Evolutionary conservation across 1,140 invertebrate genomes (phyloP), one percentile per base, ranked within the genome.

Genomic region (Nymphalis io): DNA sequence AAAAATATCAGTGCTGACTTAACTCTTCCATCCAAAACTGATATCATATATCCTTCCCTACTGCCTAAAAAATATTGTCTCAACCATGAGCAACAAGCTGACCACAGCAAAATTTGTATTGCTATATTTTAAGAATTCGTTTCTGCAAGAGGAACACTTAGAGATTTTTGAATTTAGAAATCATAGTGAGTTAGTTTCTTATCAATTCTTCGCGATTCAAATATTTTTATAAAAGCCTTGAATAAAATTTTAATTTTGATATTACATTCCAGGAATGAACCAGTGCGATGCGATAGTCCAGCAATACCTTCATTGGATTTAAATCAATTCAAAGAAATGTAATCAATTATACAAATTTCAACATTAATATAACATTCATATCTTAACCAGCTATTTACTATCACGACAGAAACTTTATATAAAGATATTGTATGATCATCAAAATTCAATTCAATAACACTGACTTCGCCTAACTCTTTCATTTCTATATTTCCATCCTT

Each of bases 221-320:
- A n/a, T n/a, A n/a, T n/a, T n/a, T n/a, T n/a, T n/a, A n/a, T n/a
- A n/a, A n/a, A n/a, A n/a, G 40, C 15, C 13, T 42, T 5, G 13
- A 1, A 15, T n/a, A 15, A 13, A 42, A 42, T 42, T 42, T 3
- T 42, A n/a, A 42, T n/a, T 15, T 15, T 1, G 40, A 42, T 42
- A 2, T 42, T 13, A n/a, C 13, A 42, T 91, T 92, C 53, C 80
- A 93, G 94, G 15, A 94, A 94, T 73, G 85, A 90, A 65, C 91
- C 93, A 57, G 76, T 93, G 6, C 81, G 87, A 11, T 95, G 94
- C 68, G 81, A 89, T 59, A 92, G 92, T 72, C 64, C 80, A 5
- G 66, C 76, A n/a, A 92, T 94, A 78, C 93, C 92, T 11, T 68
- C 78, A 15, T 76, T 94, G 58, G 91, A 94, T 75, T 76, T 90